A percentile compares a stretch with the other conserved stretches of the same genome.
Conservation (phyloP, 2,113 vertebrate genomes). For the Prionailurus bengalensis region DNA sequence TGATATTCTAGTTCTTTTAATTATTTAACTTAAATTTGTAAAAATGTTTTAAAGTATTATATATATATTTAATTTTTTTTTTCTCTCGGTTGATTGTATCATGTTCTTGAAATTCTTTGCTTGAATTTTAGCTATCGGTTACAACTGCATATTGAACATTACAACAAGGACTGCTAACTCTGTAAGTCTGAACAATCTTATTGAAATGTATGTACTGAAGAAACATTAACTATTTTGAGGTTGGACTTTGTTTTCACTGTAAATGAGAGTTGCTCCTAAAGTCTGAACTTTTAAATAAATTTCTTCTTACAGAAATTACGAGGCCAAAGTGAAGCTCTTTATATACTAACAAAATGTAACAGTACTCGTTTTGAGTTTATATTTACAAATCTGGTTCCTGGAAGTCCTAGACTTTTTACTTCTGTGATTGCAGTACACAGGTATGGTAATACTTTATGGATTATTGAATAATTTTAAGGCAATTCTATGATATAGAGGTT, state of each 20-base stretch:
- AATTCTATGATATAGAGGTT: not conserved
- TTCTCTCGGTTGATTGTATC: conserved; percentile 64
- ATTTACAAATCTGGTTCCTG: conserved; percentile 98
- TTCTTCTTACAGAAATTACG: conserved; percentile 94
- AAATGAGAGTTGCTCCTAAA: conserved; percentile 52
- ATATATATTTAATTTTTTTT: not conserved
- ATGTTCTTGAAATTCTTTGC: conserved; percentile 66
- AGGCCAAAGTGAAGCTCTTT: conserved; percentile 98
- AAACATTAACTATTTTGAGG: conserved; percentile 57
- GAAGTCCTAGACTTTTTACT: conserved; percentile 97
- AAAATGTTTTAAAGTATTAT: conserved; percentile 20
- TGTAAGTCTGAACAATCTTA: conserved; percentile 90
- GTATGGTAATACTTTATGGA: conserved; percentile 85
- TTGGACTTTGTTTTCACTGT: conserved; percentile 60
- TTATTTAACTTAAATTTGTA: conserved; percentile 51
- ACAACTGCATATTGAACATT: conserved; percentile 98
- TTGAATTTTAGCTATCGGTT: conserved; percentile 94
- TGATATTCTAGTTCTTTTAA: conserved; percentile 25
- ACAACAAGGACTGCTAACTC: conserved; percentile 98
- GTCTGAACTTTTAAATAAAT: conserved; percentile 69
- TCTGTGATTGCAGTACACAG: conserved; percentile 99
- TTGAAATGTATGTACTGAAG: conserved; percentile 24
- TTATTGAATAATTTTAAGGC: conserved; percentile 48
- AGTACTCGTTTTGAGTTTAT: conserved; percentile 99
- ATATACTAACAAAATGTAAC: conserved; percentile 98